Percentiles rank a stretch among this genome's conserved stretches.
These are phyloP conservation scores for Pantherophis guttatus DNA, from an alignment of 2,113 vertebrate genomes.

Conservation along the genomic window DNA sequence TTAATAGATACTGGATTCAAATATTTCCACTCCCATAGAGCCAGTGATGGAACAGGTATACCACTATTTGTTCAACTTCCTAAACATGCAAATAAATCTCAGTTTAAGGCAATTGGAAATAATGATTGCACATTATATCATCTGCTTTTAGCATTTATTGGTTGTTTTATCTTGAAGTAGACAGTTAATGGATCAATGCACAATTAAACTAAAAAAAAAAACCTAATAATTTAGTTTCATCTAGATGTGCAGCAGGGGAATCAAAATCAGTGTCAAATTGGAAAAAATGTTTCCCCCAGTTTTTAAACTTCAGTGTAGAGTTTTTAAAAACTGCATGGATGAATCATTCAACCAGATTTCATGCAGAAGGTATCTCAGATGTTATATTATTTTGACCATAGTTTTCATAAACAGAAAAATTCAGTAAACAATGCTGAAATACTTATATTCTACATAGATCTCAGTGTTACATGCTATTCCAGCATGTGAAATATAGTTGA, in stretches of 20 bases:
- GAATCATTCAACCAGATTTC: not conserved
- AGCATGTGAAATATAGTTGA: not conserved
- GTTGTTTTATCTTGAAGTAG: not conserved
- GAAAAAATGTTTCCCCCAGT: not conserved
- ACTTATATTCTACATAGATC: not conserved
- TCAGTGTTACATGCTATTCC: not conserved
- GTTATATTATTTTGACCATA: not conserved
- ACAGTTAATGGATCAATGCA: not conserved
- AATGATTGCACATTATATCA: not conserved
- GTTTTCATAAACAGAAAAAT: not conserved
- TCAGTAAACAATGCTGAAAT: not conserved
- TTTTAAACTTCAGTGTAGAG: not conserved
- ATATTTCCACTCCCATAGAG: not conserved
- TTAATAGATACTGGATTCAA: not conserved
- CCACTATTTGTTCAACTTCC: not conserved
- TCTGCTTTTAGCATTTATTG: not conserved
- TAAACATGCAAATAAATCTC: not conserved
- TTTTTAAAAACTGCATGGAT: not conserved
- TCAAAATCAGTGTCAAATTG: not conserved
- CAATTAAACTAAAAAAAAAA: not conserved
- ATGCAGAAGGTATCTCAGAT: not conserved
- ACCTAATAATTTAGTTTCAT: not conserved
- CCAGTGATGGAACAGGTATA: not conserved
- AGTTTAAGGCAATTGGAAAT: not conserved
- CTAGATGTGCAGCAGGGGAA: not conserved